A percentile compares a stretch with the other conserved stretches of the same genome.
phyloP scores from a whole-genome alignment of 2,113 vertebrate species.

The Pseudorectes ferrugineus region DNA sequence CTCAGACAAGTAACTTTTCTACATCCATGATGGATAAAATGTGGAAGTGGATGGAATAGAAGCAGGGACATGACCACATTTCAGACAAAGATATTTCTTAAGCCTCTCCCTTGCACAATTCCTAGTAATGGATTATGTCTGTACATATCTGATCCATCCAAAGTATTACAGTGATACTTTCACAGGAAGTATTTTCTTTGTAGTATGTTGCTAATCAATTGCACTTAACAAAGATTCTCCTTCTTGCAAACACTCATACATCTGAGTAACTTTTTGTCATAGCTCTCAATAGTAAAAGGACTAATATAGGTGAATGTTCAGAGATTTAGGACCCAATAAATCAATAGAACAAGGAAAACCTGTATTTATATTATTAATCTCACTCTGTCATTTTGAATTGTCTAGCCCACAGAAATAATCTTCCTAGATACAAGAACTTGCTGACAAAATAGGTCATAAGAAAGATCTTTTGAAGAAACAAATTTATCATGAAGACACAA shows the following conservation, averaged over 20 bases:
- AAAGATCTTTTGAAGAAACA: not conserved
- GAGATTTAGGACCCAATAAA: slow-evolving; percentile 9
- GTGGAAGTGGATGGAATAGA: not conserved
- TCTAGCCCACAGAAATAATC: slow-evolving; percentile 15
- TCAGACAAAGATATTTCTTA: not conserved
- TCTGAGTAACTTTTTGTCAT: not conserved
- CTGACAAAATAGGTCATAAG: not conserved
- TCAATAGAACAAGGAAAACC: slow-evolving; percentile 5
- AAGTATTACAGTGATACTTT: not conserved
- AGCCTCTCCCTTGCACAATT: not conserved
- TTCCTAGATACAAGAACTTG: not conserved
- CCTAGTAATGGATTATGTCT: not conserved
- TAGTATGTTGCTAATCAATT: not conserved
- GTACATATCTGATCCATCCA: not conserved
- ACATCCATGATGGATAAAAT: not conserved
- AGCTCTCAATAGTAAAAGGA: not conserved
- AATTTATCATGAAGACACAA: not conserved
- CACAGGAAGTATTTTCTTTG: not conserved
- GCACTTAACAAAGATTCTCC: not conserved
- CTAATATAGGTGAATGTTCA: not conserved
- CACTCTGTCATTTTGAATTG: slow-evolving; percentile 3
- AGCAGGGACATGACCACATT: not conserved
- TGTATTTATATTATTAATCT: slow-evolving; percentile 11
- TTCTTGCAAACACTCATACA: not conserved
- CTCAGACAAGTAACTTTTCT: not conserved